Percentiles rank a stretch among this genome's conserved stretches.
phyloP scores from a whole-genome alignment of 2,113 vertebrate genomes.

The Pollachius pollachius region DNA sequence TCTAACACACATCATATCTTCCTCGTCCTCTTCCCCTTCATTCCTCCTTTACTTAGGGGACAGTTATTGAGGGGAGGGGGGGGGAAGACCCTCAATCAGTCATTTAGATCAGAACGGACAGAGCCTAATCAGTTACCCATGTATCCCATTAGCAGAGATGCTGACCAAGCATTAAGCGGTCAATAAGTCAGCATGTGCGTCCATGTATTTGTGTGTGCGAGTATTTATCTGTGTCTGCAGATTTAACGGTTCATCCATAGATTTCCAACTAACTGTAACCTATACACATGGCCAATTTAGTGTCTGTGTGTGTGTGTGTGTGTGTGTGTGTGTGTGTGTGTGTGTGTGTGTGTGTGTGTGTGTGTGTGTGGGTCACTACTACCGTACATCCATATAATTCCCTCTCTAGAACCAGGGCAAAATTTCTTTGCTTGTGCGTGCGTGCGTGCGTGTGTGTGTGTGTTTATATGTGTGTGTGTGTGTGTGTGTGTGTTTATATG shows the following conservation, averaged over 20 bases:
- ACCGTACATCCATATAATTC: no score
- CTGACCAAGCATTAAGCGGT: conserved; percentile 14
- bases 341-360: neutral
- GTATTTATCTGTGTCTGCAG: neutral
- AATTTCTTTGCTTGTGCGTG: no score
- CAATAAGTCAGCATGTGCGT: conserved; percentile 2
- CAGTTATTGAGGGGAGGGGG: neutral
- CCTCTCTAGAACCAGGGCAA: no score
- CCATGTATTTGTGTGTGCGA: neutral
- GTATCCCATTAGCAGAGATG: neutral
- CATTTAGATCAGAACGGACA: neutral
- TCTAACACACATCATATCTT: neutral
- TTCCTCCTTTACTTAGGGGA: neutral
- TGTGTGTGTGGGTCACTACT: no score
- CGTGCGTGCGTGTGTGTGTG: no score
- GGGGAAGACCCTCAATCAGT: conserved; percentile 2
- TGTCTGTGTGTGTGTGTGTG: no score
- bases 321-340: neutral
- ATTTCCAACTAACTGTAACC: no score
- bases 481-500: no score
- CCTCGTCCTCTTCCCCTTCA: neutral
- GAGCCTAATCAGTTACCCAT: neutral
- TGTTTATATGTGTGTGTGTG: no score
- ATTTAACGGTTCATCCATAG: no score
- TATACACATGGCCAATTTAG: no score